A percentile compares a stretch with the other conserved stretches of the same genome.
Conservation (phyloP, 2,797 vertebrate species). For the Anomalospiza imberbis region DNA sequence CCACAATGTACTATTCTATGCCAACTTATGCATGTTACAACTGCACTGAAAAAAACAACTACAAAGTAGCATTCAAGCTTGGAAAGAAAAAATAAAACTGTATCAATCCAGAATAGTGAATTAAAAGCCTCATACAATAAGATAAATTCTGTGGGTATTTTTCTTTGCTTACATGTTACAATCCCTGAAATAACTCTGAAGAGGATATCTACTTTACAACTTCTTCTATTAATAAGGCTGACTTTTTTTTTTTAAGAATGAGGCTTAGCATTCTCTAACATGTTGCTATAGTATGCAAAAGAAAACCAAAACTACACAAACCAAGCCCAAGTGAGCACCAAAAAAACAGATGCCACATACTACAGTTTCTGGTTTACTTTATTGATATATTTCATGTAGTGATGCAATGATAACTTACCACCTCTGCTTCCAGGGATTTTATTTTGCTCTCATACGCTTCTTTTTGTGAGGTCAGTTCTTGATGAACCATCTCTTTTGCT, state of each 20-base stretch:
- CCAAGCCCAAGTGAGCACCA: background rate
- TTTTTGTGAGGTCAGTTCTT: constrained; percentile 87
- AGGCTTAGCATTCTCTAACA: background rate
- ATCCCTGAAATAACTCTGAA: background rate
- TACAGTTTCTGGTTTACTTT: background rate
- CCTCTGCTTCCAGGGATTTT: constrained; percentile 80
- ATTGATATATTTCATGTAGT: background rate
- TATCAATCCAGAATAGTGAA: background rate
- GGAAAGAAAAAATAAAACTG: background rate
- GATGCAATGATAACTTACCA: constrained; percentile 74
- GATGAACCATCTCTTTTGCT: constrained; percentile 90
- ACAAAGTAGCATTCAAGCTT: background rate
- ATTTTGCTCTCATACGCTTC: constrained; percentile 85
- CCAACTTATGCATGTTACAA: no score
- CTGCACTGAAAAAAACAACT: background rate
- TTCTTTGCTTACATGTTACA: background rate
- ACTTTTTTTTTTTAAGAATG: background rate
- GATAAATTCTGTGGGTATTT: background rate
- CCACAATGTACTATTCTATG: background rate
- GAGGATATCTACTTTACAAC: background rate
- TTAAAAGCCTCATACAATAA: background rate
- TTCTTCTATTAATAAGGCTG: background rate
- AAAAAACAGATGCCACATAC: background rate
- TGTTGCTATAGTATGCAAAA: background rate
- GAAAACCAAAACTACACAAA: background rate